Evolutionary conservation across 1,140 invertebrate genomes (phyloP).

Genomic region (Drosophila littoralis): DNA sequence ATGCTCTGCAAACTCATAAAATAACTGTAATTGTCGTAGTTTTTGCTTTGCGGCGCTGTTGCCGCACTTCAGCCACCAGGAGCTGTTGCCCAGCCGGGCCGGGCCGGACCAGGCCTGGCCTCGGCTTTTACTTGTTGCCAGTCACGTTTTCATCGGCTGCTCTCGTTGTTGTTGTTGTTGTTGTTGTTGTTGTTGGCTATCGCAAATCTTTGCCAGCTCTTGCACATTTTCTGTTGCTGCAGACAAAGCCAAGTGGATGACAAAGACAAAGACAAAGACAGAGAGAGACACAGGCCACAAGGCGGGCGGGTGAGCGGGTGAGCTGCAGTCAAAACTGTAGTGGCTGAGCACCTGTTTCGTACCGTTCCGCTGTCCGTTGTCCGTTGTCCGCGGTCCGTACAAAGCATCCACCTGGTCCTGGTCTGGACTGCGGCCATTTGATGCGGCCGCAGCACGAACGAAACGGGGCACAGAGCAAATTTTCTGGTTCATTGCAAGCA

Average conservation of each 20-base stretch:
- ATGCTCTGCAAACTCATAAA: constrained; percentile 80
- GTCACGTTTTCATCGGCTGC: constrained; percentile 47
- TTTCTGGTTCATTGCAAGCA: constrained; percentile 79
- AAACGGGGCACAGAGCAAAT: constrained; percentile 59
- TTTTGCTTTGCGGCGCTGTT: constrained; percentile 52
- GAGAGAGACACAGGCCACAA: not conserved
- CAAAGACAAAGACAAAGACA: constrained; percentile 37
- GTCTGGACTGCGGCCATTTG: constrained; percentile 19
- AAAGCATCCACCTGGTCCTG: not conserved
- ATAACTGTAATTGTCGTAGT: constrained; percentile 81
- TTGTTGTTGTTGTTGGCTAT: constrained; percentile 44
- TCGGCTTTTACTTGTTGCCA: constrained; percentile 48
- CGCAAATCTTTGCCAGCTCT: constrained; percentile 52
- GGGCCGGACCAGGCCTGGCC: not conserved
- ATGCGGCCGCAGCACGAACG: constrained; percentile 53
- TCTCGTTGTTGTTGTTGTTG: constrained; percentile 28
- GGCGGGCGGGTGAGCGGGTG: not conserved
- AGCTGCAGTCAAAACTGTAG: constrained; percentile 3
- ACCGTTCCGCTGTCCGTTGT: not conserved
- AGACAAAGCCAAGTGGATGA: constrained; percentile 42
- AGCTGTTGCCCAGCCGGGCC: not conserved
- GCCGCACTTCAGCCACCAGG: constrained; percentile 57
- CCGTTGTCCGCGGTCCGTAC: not conserved
- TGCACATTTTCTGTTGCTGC: constrained; percentile 18
- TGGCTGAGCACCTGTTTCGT: constrained; percentile 35